Evolutionary conservation across 1,140 invertebrate species (phyloP), one percentile per base, ranked within the genome.

Genomic region (Trichonephila inaurata): DNA sequence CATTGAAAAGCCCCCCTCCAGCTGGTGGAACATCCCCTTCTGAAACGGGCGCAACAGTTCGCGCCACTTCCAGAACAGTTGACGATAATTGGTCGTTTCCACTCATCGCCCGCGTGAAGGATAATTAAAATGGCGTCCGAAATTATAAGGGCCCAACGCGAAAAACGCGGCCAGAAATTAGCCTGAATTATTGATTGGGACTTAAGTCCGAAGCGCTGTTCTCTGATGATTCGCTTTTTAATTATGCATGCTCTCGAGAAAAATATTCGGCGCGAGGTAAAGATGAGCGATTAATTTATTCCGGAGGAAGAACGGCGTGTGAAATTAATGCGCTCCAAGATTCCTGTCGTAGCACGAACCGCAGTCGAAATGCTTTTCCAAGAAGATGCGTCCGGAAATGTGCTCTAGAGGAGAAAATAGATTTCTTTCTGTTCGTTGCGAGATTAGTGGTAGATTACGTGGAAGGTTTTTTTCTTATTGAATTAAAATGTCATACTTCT

Each of bases 151-250:
- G 51, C 51, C 33, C 7, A 66, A 44, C 61, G 72, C 61, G 72
- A 89, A 89, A 89, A 72, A 89, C 60, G 40, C 40, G 3, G 21
- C 61, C 21, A 40, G 18, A 87, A 88, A 88, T 88, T 88, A 64
- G 86, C 28, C 61, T 88, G 86, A 88, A 88, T 88, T 88, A 88
- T 88, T 88, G 86, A 88, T 88, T 64, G 33, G 18, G 60, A 88
- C 33, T 88, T 64, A 58, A 58, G 83, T 58, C 83, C 51, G 83
- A 58, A n/a, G 83, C 58, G 58, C 58, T 85, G 58, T 85, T 51
- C 83, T 33, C 61, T 87, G 64, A 24, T 62, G 58, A 64, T 58
- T 60, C 51, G 58, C 83, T 85, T 85, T 85, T 85, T 85, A 85
- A 85, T 85, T 85, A 85, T 85, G 83, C 83, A 85, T 85, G 83